Conservation (phyloP, 2,888 invertebrate species). For the Dicycla oo region DNA sequence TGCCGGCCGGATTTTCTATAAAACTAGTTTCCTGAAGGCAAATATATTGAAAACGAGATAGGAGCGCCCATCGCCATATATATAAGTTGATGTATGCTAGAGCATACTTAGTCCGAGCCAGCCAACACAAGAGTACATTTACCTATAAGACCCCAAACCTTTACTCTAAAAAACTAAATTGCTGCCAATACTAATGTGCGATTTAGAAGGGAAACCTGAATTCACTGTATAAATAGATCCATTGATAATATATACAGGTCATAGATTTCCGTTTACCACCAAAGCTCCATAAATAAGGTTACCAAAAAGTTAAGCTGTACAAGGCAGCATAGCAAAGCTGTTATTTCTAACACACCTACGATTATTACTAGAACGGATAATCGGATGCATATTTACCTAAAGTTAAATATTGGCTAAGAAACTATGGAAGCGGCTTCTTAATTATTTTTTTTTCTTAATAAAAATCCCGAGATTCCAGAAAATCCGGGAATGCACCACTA, state of each 20-base stretch:
- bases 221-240: slow-evolving; percentile 20
- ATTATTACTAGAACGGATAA: too few relatives aligned
- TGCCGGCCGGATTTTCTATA: not conserved
- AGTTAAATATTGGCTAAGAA: too few relatives aligned
- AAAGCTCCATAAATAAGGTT: slow-evolving; percentile 25
- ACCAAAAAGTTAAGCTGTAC: slow-evolving; percentile 42
- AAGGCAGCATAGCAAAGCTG: slow-evolving; percentile 37
- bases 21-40: slow-evolving; percentile 32
- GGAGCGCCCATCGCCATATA: slow-evolving; percentile 25
- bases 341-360: slow-evolving; percentile 21
- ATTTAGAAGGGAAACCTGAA: slow-evolving; percentile 20
- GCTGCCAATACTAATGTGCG: slow-evolving; percentile 17
- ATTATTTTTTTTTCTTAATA: too few relatives aligned
- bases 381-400: too few relatives aligned
- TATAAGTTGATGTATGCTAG: slow-evolving; percentile 7
- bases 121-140: slow-evolving; percentile 19
- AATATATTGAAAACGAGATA: slow-evolving; percentile 10
- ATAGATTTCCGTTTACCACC: slow-evolving; percentile 32
- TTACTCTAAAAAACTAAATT: slow-evolving; percentile 5
- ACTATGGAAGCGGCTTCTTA: too few relatives aligned
- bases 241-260: slow-evolving; percentile 15
- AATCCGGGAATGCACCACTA: too few relatives aligned
- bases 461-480: too few relatives aligned
- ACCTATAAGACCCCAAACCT: slow-evolving; percentile 29
- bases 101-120: slow-evolving; percentile 16